phyloP scores from a whole-genome alignment of 2,113 vertebrate species.

The Delphinapterus leucas region DNA sequence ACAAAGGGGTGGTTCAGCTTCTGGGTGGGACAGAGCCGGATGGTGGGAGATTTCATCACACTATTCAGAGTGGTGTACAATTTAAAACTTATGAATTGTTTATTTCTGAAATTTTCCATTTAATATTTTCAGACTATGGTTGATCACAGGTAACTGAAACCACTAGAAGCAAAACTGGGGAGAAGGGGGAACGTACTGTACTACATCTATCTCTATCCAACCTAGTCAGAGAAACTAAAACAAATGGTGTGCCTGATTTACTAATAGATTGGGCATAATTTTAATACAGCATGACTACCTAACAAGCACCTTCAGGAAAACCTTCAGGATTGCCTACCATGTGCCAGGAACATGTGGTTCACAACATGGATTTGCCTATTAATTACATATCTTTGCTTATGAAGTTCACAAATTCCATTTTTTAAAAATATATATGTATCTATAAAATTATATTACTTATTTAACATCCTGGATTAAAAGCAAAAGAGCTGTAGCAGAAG shows the following conservation, averaged over 20 bases:
- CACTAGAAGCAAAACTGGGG: neutral
- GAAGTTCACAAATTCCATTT: neutral
- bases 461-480: constrained; percentile 43
- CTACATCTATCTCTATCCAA: neutral
- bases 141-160: neutral
- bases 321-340: neutral
- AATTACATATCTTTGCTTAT: neutral
- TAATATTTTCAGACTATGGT: neutral
- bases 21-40: neutral
- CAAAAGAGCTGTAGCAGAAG: neutral
- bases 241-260: neutral
- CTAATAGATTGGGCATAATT: neutral
- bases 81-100: neutral
- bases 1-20: neutral
- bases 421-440: neutral
- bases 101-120: neutral
- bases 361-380: neutral
- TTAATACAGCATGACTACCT: neutral
- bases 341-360: neutral
- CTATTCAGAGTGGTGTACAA: neutral
- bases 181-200: neutral
- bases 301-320: neutral
- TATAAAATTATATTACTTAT: neutral
- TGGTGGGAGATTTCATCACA: neutral
- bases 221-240: neutral